These are phyloP conservation scores for Epinephelus cyanopodus DNA, from an alignment of 2,113 vertebrate genomes.

Conservation along the genomic window DNA sequence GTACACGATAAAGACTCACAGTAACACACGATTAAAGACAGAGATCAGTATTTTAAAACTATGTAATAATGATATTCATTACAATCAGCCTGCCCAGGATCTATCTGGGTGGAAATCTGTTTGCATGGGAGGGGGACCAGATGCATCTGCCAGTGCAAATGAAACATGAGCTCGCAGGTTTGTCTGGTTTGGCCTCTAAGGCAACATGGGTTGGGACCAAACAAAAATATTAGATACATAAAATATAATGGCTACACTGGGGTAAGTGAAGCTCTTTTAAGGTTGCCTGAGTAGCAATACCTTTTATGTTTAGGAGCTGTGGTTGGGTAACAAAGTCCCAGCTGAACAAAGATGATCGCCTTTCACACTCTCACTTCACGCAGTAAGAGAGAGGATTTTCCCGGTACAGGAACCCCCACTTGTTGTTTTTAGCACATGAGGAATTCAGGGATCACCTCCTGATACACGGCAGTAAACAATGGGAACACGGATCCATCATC, in stretches of 20 bases:
- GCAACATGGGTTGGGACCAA: background rate
- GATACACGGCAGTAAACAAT: constrained; percentile 52
- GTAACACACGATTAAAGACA: too few relatives aligned
- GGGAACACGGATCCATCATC: constrained; percentile 52
- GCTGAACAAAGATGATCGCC: background rate
- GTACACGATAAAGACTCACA: too few relatives aligned
- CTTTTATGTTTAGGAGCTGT: background rate
- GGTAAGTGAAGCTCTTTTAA: background rate
- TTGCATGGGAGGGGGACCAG: too few relatives aligned
- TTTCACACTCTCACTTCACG: background rate
- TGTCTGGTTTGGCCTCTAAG: too few relatives aligned
- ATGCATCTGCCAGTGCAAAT: too few relatives aligned
- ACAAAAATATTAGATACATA: constrained; percentile 7
- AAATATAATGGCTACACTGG: background rate
- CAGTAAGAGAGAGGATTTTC: constrained; percentile 1
- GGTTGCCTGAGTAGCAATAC: background rate
- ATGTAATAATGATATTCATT: too few relatives aligned
- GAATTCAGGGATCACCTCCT: constrained; percentile 43
- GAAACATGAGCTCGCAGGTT: too few relatives aligned
- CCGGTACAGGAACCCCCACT: constrained; percentile 7
- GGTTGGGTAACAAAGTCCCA: background rate
- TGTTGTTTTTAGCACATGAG: constrained; percentile 37
- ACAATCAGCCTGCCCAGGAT: too few relatives aligned
- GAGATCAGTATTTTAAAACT: too few relatives aligned
- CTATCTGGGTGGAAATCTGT: too few relatives aligned